Conservation (phyloP, 64 coral and sea anemone genomes). For the Montipora sp. region DNA sequence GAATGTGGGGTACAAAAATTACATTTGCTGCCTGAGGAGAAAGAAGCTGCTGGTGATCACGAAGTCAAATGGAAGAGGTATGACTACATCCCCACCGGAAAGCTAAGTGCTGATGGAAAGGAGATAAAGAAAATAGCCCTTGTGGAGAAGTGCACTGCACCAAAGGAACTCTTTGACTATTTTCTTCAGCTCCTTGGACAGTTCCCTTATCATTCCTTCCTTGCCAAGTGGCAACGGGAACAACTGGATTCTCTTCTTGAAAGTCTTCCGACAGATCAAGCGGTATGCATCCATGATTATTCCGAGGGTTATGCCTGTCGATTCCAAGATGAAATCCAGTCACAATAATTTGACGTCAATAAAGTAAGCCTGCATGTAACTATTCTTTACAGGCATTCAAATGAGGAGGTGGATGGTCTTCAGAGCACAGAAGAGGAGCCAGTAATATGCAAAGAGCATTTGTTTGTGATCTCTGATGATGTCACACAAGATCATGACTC, state of each 20-base stretch:
- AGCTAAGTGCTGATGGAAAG: constrained; percentile 20
- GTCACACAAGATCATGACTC: neutral
- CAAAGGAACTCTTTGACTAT: constrained; percentile 38
- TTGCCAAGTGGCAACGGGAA: constrained; percentile 47
- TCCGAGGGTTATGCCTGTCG: constrained; percentile 44
- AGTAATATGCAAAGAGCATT: constrained; percentile 1
- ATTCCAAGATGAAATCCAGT: constrained; percentile 41
- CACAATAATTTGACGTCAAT: constrained; percentile 23
- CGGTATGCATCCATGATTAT: constrained; percentile 26
- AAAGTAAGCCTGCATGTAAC: constrained; percentile 36
- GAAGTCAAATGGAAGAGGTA: constrained; percentile 22
- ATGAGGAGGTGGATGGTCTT: neutral
- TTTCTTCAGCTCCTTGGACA: neutral
- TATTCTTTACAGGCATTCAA: constrained; percentile 27
- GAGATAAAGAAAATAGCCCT: constrained; percentile 66
- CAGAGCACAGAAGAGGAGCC: neutral
- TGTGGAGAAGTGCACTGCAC: constrained; percentile 25
- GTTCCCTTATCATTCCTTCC: constrained; percentile 21
- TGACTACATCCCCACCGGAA: constrained; percentile 13
- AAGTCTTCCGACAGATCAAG: neutral
- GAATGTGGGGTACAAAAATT: constrained; percentile 24
- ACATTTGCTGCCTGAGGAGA: neutral
- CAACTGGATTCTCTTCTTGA: constrained; percentile 25
- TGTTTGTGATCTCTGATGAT: constrained; percentile 43
- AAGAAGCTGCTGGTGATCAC: neutral